Base-by-base conservation (phyloP, 1,140 invertebrate species). In the Brachionus sp. region DNA sequence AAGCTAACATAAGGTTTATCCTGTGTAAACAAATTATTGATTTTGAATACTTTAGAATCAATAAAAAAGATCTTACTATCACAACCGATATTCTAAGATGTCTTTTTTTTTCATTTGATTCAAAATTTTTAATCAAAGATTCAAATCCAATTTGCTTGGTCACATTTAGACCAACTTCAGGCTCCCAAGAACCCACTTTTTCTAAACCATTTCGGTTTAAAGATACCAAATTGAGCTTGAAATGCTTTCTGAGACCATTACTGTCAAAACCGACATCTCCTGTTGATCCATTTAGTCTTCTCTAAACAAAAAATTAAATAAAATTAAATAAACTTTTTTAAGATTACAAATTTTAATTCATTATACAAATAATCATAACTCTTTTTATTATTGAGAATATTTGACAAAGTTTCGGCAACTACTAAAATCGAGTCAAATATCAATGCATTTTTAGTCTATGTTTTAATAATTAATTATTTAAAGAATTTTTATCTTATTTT, bases 1-100 rank as follows among this genome's bases (percentile, higher is more conserved):
- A 75, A 75, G 12, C 35, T 75, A 39, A 75, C 70, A 75, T 75
- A 75, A 16, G 70, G 70, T 39, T 75, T 46, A 9, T 68, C 64
- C 35, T 35, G 6, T n/a, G 29, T 29, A 29, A 29, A 3, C 29
- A 29, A 29, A 29, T 29, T 29, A 29, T 2, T 29, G 3, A 44
- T 44, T 44, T 44, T 44, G 9, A 44, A 44, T 5, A 44, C 2
- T 13, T 7, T 13, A 1, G 12, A 46, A 46, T 46, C 0, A 50
- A 50, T n/a, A 13, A 16, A 13, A 50, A 13, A 13, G 16, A 5
- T 16, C 50, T 19, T 57, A 57, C 50, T 19, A 57, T 57, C 19
- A 57, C 16, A 19, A 57, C 50, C 5, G 50, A n/a, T 4, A 57
- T 57, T 57, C 50, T n/a, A 57, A 57, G 50, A 25, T 57, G 50